Evolutionary conservation across 2,888 invertebrate species (phyloP).

Genomic region (Temnothorax ravouxi): DNA sequence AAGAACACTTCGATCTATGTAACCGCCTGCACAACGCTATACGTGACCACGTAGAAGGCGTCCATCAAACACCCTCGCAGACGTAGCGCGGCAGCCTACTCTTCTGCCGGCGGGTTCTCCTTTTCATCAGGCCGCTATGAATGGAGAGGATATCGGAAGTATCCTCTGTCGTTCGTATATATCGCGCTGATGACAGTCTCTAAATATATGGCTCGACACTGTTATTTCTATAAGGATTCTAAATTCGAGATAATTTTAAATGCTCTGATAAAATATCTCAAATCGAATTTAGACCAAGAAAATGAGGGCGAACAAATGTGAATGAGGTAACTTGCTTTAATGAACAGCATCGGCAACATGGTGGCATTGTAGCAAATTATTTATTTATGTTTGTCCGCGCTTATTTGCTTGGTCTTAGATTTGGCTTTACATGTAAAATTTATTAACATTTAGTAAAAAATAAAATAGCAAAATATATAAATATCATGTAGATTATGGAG

Average conservation of each 20-base stretch:
- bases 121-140: conserved; percentile 20
- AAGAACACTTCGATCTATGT: conserved; percentile 70
- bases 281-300: not conserved
- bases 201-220: not conserved
- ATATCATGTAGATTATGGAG: not conserved
- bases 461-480: not conserved
- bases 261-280: not conserved
- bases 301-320: not conserved
- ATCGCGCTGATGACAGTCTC: not conserved
- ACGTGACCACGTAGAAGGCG: conserved; percentile 62
- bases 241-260: not conserved
- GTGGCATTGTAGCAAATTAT: not conserved
- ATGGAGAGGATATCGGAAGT: conserved; percentile 19
- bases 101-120: conserved; percentile 21
- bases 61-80: conserved; percentile 60
- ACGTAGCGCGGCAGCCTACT: conserved; percentile 44
- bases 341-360: not conserved
- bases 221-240: not conserved
- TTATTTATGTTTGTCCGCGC: not conserved
- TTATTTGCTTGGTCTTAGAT: not conserved
- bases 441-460: not conserved
- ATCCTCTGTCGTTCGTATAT: not conserved
- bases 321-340: not conserved
- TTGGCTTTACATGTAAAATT: not conserved
- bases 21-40: conserved; percentile 33